Base-by-base conservation (phyloP, 1,140 invertebrate species). In the Drosophila ercepeae region DNA sequence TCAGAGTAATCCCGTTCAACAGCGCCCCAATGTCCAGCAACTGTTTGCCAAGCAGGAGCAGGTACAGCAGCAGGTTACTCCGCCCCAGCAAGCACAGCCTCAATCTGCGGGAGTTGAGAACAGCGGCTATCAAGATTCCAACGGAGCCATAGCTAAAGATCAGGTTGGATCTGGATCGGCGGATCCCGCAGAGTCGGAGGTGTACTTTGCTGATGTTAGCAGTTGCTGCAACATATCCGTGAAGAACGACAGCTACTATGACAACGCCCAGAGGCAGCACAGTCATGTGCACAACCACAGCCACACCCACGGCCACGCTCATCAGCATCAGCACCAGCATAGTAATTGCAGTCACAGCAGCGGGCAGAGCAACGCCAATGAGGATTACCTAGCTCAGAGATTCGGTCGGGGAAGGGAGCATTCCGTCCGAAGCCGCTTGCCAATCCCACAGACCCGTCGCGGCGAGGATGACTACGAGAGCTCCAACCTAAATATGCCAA, bases 181-280 rank as follows among this genome's bases (percentile, higher is more conserved):
- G 45, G 93, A 93, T 71, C 92, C 93, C n/a, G 92, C 94, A 0
- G 94, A 94, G 65, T 96, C 95, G 2, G 96, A 97, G 91, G 93
- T 97, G 1, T 97, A 97, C 83, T 97, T 97, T 88, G 96, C 96
- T 1, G 96, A 97, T 78, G 96, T 96, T 0, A 96, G 95, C n/a
- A 97, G 95, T 48, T 96, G 96, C 79, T 96, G 95, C 72, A 95
- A 95, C 82, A 94, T 95, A 58, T 95, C 94, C 53, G 92, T 95
- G 2, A 93, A 94, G 73, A 94, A 94, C 71, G 93, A 94, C 75
- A 90, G 76, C 41, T 90, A 82, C 54, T 91, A 91, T 11, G 88
- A 91, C 48, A 91, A 91, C 45, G 78, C 90, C 13, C 78, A 83
- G 42, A 54, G 65, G 1, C 68, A 63, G 3, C 84, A 81, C 25